A percentile compares a stretch with the other conserved stretches of the same genome.
phyloP scores from a whole-genome alignment of 2,888 invertebrate species.

The Thera obeliscata region DNA sequence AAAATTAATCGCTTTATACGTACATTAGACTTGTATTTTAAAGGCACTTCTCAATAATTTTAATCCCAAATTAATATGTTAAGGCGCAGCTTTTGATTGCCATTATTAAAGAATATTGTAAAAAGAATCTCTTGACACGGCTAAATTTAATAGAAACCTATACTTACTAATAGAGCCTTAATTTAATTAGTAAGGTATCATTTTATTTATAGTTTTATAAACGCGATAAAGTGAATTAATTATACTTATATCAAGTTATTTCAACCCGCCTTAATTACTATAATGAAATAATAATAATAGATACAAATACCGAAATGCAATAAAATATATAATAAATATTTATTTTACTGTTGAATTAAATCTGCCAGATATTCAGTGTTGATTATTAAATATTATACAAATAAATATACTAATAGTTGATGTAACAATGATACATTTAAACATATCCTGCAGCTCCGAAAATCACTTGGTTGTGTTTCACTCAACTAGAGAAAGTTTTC shows the following conservation, averaged over 20 bases:
- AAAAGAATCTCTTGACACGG: conserved; percentile 66
- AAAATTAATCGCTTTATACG: conserved; percentile 68
- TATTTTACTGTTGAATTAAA: conserved; percentile 42
- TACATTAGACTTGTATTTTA: conserved; percentile 67
- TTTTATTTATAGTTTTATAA: conserved; percentile 6
- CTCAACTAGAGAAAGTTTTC: background rate
- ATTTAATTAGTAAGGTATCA: conserved; percentile 4
- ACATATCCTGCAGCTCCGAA: conserved; percentile 20
- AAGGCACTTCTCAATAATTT: conserved; percentile 69
- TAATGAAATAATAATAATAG: conserved; percentile 11
- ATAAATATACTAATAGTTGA: conserved; percentile 36
- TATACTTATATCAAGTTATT: conserved; percentile 1
- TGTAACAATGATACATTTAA: conserved; percentile 33
- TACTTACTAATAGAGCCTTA: conserved; percentile 42
- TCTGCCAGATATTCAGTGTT: conserved; percentile 40
- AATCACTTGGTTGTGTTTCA: conserved; percentile 20
- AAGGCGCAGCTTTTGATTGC: conserved; percentile 69
- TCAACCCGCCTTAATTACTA: conserved; percentile 14
- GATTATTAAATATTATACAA: conserved; percentile 35
- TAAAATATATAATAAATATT: conserved; percentile 28
- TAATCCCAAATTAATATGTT: conserved; percentile 67
- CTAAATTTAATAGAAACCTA: conserved; percentile 59
- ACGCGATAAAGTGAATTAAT: background rate
- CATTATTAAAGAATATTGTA: conserved; percentile 59
- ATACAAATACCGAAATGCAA: conserved; percentile 22